Evolutionary conservation across 2,797 vertebrate genomes (phyloP), one percentile per base, ranked within the genome.

Genomic region (Vespertilio murinus): DNA sequence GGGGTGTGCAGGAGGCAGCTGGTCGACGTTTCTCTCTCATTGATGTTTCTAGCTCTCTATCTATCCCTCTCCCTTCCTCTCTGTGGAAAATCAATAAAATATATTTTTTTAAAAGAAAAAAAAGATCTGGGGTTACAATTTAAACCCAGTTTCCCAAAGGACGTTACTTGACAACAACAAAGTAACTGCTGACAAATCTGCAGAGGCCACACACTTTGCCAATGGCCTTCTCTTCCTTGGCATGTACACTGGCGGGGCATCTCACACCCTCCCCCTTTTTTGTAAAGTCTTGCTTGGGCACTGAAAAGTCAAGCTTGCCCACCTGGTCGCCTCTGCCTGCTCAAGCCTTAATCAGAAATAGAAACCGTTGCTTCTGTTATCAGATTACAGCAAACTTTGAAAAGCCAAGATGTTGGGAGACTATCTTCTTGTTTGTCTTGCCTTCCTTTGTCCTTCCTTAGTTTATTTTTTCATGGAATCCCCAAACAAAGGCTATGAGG

Each of bases 101-200:
- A n/a, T n/a, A n/a, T n/a, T n/a, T n/a, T n/a, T n/a, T n/a, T n/a
- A n/a, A n/a, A n/a, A n/a, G n/a, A n/a, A n/a, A n/a, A n/a, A n/a
- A 90, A 42, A 84, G 42, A 74, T 40, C 69, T 64, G 14, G 42
- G 45, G 56, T 94, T 85, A 88, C 20, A 82, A 80, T 54, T 93
- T 67, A 92, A 91, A 35, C 42, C 38, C n/a, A 10, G 17, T 13
- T 80, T n/a, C 56, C 65, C 65, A 33, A 79, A 77, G 70, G 65
- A 82, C 88, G 33, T 16, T 79, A 23, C 52, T 64, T 88, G 35
- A 45, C 78, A 86, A 80, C 52, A 85, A 17, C 7, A n/a, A 79
- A 64, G 14, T 20, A 59, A 54, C 47, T 79, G 64, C 28, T 82
- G 69, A 88, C 69, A 65, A 70, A 74, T 75, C n/a, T 65, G 70